Evolutionary conservation across 2,888 invertebrate genomes (phyloP), one percentile per base, ranked within the genome.

Genomic region (Watsonalla cultraria): DNA sequence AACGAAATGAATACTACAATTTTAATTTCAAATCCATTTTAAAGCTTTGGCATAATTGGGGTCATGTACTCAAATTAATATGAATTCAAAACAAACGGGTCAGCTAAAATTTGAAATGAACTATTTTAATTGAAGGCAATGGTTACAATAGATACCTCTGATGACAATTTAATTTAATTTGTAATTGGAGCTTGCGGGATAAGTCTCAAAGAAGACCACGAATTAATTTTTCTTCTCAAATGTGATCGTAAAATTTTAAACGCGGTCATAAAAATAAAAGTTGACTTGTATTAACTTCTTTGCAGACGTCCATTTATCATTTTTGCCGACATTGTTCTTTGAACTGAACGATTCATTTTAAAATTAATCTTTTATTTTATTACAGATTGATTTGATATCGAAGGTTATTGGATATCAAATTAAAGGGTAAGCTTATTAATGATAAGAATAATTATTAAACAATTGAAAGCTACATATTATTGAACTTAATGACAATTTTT

Each of bases 161-260:
- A 35, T 49, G 37, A 15, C 37, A 47, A 47, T 51, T 54, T 34
- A 45, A 45, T 45, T 47, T 50, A 14, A 50, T 47, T 39, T n/a
- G 5, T 9, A 35, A 49, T 49, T 49, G 49, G 15, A 14, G 37
- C 35, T 34, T 35, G 37, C 37, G 37, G 49, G 8, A 33, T 14
- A 39, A 15, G 9, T 14, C 37, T 37, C 8, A n/a, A 49, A 37
- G 49, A 14, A 37, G 39, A 49, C 49, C 42, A 42, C 54, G 58
- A 58, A 68, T 64, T 66, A 68, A 66, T 66, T 47, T 65, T 62
- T 63, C 61, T 58, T 65, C 60, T 59, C 59, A 58, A 54, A 64
- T 54, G 60, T 63, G 61, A 61, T 62, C 64, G 60, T 65, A 65
- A 61, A 66, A 64, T 58, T 62, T 64, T 65, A 59, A 62, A 59